These are phyloP conservation scores for Dasyurus viverrinus DNA, from an alignment of 2,113 vertebrate species.

Conservation along the genomic window DNA sequence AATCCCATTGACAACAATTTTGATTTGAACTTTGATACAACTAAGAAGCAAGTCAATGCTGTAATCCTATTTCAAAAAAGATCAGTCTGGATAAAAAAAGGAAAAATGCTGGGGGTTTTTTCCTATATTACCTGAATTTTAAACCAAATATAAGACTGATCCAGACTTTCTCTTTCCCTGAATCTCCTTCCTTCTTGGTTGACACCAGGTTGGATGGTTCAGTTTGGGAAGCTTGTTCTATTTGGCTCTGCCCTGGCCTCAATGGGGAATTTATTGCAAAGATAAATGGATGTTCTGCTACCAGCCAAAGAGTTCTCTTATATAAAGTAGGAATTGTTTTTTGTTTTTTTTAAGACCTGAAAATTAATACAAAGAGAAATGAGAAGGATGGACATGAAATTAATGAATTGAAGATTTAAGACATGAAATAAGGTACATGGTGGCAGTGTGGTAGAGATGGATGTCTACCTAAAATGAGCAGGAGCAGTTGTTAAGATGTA, in stretches of 20 bases:
- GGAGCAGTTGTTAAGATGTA: neutral
- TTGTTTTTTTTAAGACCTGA: neutral
- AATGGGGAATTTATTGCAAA: neutral
- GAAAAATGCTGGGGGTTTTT: neutral
- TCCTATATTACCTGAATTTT: conserved; percentile 10
- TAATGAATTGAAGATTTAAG: neutral
- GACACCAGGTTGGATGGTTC: neutral
- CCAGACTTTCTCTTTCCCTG: neutral
- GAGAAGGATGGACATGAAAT: neutral
- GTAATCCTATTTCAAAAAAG: neutral
- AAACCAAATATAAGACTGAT: neutral
- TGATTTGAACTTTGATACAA: conserved; percentile 31
- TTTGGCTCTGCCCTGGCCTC: neutral
- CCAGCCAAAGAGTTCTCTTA: neutral
- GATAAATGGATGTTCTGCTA: neutral
- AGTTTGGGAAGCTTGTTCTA: neutral
- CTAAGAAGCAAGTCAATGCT: neutral
- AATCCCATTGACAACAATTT: conserved; percentile 24
- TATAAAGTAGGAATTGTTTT: neutral
- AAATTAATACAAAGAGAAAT: conserved; percentile 5
- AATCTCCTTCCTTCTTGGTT: neutral
- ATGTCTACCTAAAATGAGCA: neutral
- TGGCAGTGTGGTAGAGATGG: neutral
- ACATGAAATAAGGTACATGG: neutral
- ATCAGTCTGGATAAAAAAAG: neutral